Conservation (phyloP, 2,888 invertebrate genomes). For the Cataglyphis albicans region DNA sequence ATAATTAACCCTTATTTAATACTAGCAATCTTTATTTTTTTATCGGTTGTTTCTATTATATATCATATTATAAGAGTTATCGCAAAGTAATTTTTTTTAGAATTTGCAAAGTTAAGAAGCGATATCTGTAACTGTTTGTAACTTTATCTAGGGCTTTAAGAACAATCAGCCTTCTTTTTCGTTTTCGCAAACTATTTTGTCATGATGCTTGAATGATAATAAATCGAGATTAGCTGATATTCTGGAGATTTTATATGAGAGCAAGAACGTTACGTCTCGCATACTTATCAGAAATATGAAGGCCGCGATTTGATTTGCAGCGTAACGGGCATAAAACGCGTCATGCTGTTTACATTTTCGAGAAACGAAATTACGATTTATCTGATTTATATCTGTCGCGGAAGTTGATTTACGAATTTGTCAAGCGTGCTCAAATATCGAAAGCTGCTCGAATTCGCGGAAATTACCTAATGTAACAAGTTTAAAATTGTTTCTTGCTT, state of each 20-base stretch:
- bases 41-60: not conserved
- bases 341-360: slow-evolving; percentile 47
- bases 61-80: not conserved
- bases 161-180: not conserved
- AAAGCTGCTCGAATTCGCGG: slow-evolving; percentile 21
- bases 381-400: slow-evolving; percentile 48
- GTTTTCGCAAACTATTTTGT: not conserved
- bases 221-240: slow-evolving; percentile 35
- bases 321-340: slow-evolving; percentile 40
- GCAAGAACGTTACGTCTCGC: not conserved
- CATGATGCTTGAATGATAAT: not conserved
- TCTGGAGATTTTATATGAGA: slow-evolving; percentile 15
- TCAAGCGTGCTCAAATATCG: not conserved
- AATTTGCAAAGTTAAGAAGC: not conserved
- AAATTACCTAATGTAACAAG: not conserved
- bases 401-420: slow-evolving; percentile 51
- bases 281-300: slow-evolving; percentile 55
- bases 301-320: slow-evolving; percentile 4
- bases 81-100: not conserved
- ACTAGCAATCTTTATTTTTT: not conserved
- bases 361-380: slow-evolving; percentile 27
- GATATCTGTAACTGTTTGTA: not conserved
- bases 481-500: not conserved
- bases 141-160: not conserved
- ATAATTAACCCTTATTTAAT: not conserved